A percentile compares a stretch with the other conserved stretches of the same genome.
These are phyloP conservation scores for Paralichthys olivaceus DNA, from an alignment of 2,113 vertebrate species.

Conservation along the genomic window DNA sequence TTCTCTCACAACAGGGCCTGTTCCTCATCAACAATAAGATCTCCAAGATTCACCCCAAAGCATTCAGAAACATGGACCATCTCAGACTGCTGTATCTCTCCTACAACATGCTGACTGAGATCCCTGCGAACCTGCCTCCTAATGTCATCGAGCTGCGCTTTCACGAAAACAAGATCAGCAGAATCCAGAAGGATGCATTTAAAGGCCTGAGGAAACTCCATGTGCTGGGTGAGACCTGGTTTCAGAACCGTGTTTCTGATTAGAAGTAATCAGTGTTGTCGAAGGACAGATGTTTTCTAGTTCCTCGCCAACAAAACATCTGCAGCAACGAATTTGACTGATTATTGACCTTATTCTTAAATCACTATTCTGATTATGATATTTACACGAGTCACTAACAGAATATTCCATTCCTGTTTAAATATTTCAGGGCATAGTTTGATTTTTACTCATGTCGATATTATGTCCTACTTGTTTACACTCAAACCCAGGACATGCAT, in stretches of 20 bases:
- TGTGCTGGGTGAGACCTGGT: slow-evolving; percentile 87
- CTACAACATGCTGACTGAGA: slow-evolving; percentile 91
- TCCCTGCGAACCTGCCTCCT: slow-evolving; percentile 91
- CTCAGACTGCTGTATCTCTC: slow-evolving; percentile 92
- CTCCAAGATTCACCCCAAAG: slow-evolving; percentile 93
- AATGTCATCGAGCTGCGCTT: slow-evolving; percentile 92
- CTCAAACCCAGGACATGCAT: no score
- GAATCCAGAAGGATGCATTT: slow-evolving; percentile 90
- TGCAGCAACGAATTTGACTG: background rate
- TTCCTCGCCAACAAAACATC: background rate
- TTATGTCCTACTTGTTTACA: no score
- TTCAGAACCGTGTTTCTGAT: background rate
- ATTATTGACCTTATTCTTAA: no score
- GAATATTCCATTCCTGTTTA: no score
- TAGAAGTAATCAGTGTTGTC: background rate
- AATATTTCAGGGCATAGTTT: no score
- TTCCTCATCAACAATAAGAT: slow-evolving; percentile 97
- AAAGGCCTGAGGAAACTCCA: slow-evolving; percentile 92
- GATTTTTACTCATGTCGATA: no score
- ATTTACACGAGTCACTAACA: no score
- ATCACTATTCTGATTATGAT: no score
- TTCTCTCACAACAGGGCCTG: slow-evolving; percentile 84
- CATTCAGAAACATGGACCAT: slow-evolving; percentile 88
- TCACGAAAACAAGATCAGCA: slow-evolving; percentile 93
- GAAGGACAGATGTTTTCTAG: background rate